Base-by-base conservation (phyloP, 2,797 vertebrate species). In the Catostomus latipinnis region DNA sequence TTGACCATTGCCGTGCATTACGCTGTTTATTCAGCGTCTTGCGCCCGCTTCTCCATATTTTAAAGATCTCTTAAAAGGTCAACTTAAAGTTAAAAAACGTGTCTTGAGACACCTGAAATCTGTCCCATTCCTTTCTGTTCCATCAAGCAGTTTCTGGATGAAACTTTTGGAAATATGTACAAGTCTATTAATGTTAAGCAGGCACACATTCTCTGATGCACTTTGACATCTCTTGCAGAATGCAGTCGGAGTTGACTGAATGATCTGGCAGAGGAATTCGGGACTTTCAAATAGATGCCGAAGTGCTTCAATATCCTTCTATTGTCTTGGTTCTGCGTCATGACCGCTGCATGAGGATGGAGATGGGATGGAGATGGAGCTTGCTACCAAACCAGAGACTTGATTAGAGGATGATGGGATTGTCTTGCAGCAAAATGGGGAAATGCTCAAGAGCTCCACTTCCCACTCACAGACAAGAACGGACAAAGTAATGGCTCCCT, bases 301-400 rank as follows among this genome's bases (percentile, higher is more conserved):
- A 93, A 93, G 92, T 93, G 94, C 93, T 93, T 95, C 93, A 90
- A 96, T 97, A 98, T 98, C 97, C 97, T 98, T 94, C 96, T 92
- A 98, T 99, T 99, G 97, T 99, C 96, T 95, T 83, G 91, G 90
- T 92, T 91, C 92, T 98, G 96, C 96, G 97, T 97, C 97, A 98
- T 84, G 91, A 89, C 90, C 85, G 92, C 92, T 92, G 92, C 81
- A 88, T 89, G 85, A 89, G 86, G 81, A 76, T 70, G 81, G 54
- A 74, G 81, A 72, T 45, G 67, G 72, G 89, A 93, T 67, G 43
- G 92, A 90, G 93, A 89, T 92, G 88, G 91, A 94, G 91, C 92
- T 92, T 85, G 85, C 87, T 89, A 89, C 82, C 80, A 76, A 69
- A 60, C 67, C 74, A 77, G 14, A 70, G 76, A 88, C 92, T 90